phyloP scores from a whole-genome alignment of 2,113 vertebrate species.

The Etheostoma spectabile region DNA sequence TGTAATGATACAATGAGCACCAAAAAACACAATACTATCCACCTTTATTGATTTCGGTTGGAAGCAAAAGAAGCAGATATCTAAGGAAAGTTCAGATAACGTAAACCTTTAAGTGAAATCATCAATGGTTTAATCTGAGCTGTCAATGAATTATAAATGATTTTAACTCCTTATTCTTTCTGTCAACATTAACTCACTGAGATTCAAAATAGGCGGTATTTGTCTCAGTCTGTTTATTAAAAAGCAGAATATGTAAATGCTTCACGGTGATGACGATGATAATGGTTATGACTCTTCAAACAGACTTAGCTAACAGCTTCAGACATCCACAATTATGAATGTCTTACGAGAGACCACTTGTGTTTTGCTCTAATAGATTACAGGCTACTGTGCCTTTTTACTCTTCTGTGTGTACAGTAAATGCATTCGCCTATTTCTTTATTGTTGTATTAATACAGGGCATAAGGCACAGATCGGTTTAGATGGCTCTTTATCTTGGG shows the following conservation, averaged over 20 bases:
- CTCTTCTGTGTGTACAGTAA: slow-evolving; percentile 36
- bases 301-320: slow-evolving; percentile 49
- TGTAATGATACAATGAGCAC: neutral
- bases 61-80: neutral
- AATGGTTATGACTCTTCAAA: slow-evolving; percentile 59
- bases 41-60: neutral
- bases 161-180: neutral
- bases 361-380: slow-evolving; percentile 47
- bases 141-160: neutral
- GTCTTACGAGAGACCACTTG: slow-evolving; percentile 53
- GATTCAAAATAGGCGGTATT: neutral
- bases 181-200: neutral
- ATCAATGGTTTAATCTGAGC: neutral
- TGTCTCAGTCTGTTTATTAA: slow-evolving; percentile 5
- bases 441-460: slow-evolving; percentile 59
- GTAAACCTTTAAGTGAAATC: neutral
- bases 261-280: slow-evolving; percentile 22
- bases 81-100: neutral
- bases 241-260: slow-evolving; percentile 35
- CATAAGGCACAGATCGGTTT: slow-evolving; percentile 54
- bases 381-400: neutral
- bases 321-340: slow-evolving; percentile 53
- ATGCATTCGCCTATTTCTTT: slow-evolving; percentile 34
- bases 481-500: slow-evolving; percentile 67
- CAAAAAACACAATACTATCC: neutral